phyloP scores from a whole-genome alignment of 92 coral and sea anemone genomes.

The Parazoanthus atlanticus region DNA sequence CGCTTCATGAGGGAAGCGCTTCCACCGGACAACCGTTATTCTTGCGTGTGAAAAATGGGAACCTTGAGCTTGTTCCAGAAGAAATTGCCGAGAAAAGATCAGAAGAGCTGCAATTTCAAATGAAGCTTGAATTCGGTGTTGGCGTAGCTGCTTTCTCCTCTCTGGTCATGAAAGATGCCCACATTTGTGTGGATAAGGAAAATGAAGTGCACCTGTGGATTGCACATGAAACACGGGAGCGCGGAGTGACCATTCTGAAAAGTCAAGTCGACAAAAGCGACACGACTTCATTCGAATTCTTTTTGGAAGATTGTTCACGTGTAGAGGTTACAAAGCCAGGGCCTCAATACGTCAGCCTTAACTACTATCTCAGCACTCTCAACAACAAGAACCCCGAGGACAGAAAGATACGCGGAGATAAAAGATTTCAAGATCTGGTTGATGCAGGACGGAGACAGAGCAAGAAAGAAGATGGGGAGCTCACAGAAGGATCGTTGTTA shows the following conservation, averaged over 20 bases:
- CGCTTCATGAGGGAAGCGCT: background rate
- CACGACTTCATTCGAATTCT: constrained; percentile 37
- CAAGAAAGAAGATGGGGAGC: constrained; percentile 12
- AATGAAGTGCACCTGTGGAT: constrained; percentile 9
- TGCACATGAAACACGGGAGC: constrained; percentile 37
- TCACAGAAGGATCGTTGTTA: constrained; percentile 45
- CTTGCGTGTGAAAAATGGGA: background rate
- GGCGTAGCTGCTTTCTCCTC: constrained; percentile 55
- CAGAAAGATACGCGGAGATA: constrained; percentile 48
- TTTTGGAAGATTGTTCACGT: constrained; percentile 42
- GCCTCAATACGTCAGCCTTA: constrained; percentile 52
- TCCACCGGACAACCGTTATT: background rate
- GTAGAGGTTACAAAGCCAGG: constrained; percentile 30
- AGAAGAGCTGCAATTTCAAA: constrained; percentile 41
- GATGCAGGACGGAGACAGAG: constrained; percentile 23
- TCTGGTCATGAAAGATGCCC: constrained; percentile 7
- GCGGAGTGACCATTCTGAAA: constrained; percentile 46
- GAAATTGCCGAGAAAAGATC: background rate
- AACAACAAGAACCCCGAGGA: constrained; percentile 8
- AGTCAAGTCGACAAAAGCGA: constrained; percentile 5
- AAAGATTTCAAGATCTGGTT: constrained; percentile 31
- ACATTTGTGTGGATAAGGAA: constrained; percentile 49
- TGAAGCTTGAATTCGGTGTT: constrained; percentile 60
- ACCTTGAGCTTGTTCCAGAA: background rate
- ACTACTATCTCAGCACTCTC: constrained; percentile 59